These are phyloP conservation scores for Stenurella melanura DNA, from an alignment of 2,888 invertebrate species.

Conservation along the genomic window DNA sequence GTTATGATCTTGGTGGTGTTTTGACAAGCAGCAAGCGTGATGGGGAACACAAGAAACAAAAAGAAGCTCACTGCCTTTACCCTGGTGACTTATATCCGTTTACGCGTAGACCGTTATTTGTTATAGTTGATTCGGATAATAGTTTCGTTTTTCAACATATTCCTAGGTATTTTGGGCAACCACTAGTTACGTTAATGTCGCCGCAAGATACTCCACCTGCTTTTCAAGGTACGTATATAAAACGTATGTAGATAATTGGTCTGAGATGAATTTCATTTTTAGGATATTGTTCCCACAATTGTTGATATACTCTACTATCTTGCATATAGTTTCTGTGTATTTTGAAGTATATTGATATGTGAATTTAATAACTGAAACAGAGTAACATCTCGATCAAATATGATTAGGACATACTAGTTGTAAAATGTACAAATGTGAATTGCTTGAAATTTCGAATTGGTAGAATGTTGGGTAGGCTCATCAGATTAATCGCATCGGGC, in stretches of 20 bases:
- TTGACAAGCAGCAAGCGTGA: conserved; percentile 92
- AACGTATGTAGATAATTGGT: not conserved
- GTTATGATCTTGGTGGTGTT: conserved; percentile 94
- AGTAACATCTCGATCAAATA: no score
- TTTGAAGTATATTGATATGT: no score
- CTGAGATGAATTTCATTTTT: no score
- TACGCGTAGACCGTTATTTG: conserved; percentile 92
- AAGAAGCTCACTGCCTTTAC: conserved; percentile 88
- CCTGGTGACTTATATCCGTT: conserved; percentile 96
- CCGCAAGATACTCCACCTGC: conserved; percentile 91
- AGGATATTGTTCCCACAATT: no score
- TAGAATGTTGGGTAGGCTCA: no score
- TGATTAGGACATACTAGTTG: no score
- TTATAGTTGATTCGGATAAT: conserved; percentile 97
- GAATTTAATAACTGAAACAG: no score
- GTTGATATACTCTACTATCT: no score
- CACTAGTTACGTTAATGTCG: conserved; percentile 93
- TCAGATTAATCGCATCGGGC: no score
- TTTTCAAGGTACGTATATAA: conserved; percentile 81
- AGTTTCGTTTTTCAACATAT: conserved; percentile 94
- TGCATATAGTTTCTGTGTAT: no score
- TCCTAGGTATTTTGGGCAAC: conserved; percentile 93
- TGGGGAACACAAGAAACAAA: conserved; percentile 76
- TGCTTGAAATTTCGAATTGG: no score
- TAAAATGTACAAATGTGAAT: no score